Conservation (phyloP, 2,888 invertebrate genomes). For the Philhelius pedissequus region DNA sequence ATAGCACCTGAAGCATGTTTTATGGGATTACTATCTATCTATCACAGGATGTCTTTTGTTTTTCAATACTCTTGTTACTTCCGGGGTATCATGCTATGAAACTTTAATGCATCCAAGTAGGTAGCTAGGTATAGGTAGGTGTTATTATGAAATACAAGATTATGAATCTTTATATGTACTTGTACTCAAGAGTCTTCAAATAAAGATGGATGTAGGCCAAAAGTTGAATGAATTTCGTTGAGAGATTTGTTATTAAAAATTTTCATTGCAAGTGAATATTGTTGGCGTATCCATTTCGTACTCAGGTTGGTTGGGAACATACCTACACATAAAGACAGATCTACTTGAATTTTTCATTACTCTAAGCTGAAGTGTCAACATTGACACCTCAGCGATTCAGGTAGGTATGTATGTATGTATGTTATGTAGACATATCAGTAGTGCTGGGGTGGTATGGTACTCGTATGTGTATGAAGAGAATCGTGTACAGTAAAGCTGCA, state of each 20-base stretch:
- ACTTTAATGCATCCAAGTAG: not conserved
- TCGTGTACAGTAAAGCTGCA: not conserved
- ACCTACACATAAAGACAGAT: not conserved
- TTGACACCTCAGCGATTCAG: not conserved
- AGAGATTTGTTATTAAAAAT: constrained; percentile 54
- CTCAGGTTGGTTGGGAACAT: not conserved
- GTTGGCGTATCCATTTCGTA: not conserved
- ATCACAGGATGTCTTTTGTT: not conserved
- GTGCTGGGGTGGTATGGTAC: too few relatives aligned
- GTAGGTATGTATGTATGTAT: not conserved
- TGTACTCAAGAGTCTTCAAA: not conserved
- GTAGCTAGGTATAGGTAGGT: too few relatives aligned
- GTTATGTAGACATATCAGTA: not conserved
- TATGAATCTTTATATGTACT: not conserved
- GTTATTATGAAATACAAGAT: constrained; percentile 6
- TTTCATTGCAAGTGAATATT: constrained; percentile 1
- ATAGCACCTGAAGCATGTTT: not conserved
- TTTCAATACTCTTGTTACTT: constrained; percentile 10
- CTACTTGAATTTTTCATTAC: constrained; percentile 34
- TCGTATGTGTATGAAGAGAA: not conserved
- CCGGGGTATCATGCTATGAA: not conserved
- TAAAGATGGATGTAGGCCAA: constrained; percentile 34
- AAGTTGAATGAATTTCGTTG: not conserved
- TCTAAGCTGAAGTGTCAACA: constrained; percentile 38
- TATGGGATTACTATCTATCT: not conserved